A percentile compares a stretch with the other conserved stretches of the same genome.
phyloP scores from a whole-genome alignment of 2,888 invertebrate species.

The Drosophila testacea region DNA sequence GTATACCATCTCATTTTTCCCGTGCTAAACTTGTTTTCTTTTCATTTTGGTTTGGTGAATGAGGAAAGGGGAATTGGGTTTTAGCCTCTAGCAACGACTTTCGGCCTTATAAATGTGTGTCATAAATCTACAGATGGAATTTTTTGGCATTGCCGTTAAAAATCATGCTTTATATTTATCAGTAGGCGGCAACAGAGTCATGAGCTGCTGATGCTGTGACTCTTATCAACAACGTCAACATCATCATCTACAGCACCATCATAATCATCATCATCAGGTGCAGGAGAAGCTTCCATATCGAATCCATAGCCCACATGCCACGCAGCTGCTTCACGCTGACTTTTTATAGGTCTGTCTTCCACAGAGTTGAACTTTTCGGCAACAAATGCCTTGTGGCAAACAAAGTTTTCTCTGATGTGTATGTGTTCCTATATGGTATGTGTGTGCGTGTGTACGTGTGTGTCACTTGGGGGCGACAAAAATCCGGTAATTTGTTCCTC shows the following conservation, averaged over 20 bases:
- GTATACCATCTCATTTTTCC: neutral
- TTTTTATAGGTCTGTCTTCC: constrained; percentile 47
- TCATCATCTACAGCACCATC: neutral
- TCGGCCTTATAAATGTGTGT: constrained; percentile 65
- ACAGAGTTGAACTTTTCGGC: constrained; percentile 61
- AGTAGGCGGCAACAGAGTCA: constrained; percentile 35
- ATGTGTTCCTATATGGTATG: constrained; percentile 7
- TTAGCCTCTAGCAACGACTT: constrained; percentile 42
- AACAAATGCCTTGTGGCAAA: constrained; percentile 59
- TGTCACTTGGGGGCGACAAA: constrained; percentile 68
- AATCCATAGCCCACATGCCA: constrained; percentile 33
- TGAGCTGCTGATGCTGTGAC: constrained; percentile 24
- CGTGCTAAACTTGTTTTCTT: constrained; percentile 24
- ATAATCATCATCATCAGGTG: constrained; percentile 5
- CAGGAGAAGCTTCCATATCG: constrained; percentile 11
- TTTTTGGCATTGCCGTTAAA: constrained; percentile 52
- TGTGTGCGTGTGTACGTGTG: constrained; percentile 22
- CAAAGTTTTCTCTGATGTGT: constrained; percentile 46
- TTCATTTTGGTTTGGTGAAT: constrained; percentile 16
- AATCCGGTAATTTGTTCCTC: constrained; percentile 78
- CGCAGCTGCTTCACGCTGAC: constrained; percentile 44
- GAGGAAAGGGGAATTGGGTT: constrained; percentile 3
- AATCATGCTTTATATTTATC: constrained; percentile 71
- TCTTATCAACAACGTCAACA: constrained; percentile 56
- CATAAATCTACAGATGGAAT: constrained; percentile 73